Conservation (phyloP, 2,797 vertebrate species). For the Lates japonicus region DNA sequence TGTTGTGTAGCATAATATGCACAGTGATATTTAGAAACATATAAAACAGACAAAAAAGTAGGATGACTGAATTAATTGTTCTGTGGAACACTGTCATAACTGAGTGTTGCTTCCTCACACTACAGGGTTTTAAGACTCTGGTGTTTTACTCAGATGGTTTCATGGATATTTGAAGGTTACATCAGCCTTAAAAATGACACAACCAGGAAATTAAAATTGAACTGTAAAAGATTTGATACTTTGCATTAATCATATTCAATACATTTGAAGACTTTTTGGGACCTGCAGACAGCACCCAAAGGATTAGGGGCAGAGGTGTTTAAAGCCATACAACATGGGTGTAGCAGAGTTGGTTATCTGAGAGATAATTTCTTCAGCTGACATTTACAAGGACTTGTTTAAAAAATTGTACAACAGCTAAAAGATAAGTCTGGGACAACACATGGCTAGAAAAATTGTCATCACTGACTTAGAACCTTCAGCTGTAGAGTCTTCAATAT, state of each 20-base stretch:
- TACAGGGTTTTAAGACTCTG: not conserved
- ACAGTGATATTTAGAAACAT: not conserved
- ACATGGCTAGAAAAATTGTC: not conserved
- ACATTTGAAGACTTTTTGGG: not conserved
- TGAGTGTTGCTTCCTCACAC: not conserved
- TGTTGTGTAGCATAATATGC: not conserved
- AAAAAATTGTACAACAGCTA: not conserved
- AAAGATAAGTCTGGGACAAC: not conserved
- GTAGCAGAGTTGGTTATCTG: not conserved
- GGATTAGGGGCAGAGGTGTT: not conserved
- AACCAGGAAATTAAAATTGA: not conserved
- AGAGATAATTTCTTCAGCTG: not conserved
- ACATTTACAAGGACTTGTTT: not conserved
- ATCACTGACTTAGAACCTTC: not conserved
- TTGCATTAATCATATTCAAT: not conserved
- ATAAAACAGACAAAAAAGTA: not conserved
- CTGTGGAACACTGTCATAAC: too few relatives aligned
- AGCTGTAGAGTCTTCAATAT: not conserved
- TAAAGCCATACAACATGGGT: not conserved
- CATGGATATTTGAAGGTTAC: not conserved
- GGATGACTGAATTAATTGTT: not conserved
- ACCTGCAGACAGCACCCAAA: not conserved
- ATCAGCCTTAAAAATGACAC: not conserved
- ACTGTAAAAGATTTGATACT: not conserved
- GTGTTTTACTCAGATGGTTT: not conserved